A percentile compares a stretch with the other conserved stretches of the same genome.
Evolutionary conservation across 2,888 invertebrate genomes (phyloP).

Genomic region (Bhutanitis thaidina): DNA sequence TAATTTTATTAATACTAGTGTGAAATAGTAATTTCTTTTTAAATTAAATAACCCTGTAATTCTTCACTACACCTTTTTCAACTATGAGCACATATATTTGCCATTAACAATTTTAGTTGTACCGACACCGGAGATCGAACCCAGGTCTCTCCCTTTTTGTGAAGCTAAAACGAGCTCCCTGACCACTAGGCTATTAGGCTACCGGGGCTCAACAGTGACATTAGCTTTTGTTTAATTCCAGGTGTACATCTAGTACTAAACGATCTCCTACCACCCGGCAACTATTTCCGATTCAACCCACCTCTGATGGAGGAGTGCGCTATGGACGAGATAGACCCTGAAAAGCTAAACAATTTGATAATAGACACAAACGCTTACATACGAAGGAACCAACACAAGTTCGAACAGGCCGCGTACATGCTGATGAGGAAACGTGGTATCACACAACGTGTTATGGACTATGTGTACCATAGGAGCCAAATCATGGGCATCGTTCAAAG

Average conservation of each 20-base stretch:
- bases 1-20: too few species aligned
- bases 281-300: conserved; percentile 93
- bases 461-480: conserved; percentile 35
- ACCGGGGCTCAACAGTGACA: too few species aligned
- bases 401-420: conserved; percentile 79
- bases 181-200: too few species aligned
- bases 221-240: conserved; percentile 40
- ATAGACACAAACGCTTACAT: conserved; percentile 89
- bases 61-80: too few species aligned
- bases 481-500: conserved; percentile 42
- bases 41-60: too few species aligned
- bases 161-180: too few species aligned
- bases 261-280: conserved; percentile 85
- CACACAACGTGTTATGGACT: conserved; percentile 43
- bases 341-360: conserved; percentile 84
- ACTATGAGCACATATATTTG: too few species aligned
- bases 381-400: conserved; percentile 89
- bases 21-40: too few species aligned
- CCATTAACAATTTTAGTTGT: too few species aligned
- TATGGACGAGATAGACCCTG: conserved; percentile 89
- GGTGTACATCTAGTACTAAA: conserved; percentile 88
- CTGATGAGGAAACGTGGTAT: conserved; percentile 41
- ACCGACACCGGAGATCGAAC: too few species aligned
- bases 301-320: conserved; percentile 88
- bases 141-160: too few species aligned